These are phyloP conservation scores for Bombyx mandarina DNA, from an alignment of 1,140 invertebrate species.

Conservation along the genomic window DNA sequence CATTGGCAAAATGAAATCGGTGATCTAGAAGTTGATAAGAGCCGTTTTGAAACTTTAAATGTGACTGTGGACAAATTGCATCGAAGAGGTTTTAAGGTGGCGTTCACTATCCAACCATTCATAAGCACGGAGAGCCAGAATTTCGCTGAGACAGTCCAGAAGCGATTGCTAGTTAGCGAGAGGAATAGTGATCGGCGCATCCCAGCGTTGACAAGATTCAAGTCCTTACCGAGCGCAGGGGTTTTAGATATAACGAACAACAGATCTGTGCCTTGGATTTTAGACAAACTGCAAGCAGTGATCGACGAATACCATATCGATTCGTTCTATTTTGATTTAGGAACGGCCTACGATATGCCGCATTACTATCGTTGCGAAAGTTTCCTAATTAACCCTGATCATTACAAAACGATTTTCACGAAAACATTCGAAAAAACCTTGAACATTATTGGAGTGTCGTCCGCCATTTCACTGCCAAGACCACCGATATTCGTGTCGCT, in stretches of 20 bases:
- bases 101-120: conserved; percentile 87
- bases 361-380: conserved; percentile 85
- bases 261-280: conserved; percentile 83
- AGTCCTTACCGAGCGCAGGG: conserved; percentile 81
- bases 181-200: conserved; percentile 80
- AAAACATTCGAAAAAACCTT: conserved; percentile 76
- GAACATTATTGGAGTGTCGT: conserved; percentile 85
- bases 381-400: conserved; percentile 82
- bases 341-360: conserved; percentile 89
- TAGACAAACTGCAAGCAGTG: conserved; percentile 79
- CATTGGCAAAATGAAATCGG: conserved; percentile 88
- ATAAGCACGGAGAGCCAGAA: conserved; percentile 87
- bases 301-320: conserved; percentile 85
- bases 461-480: conserved; percentile 84
- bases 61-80: conserved; percentile 86
- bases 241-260: conserved; percentile 90
- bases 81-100: conserved; percentile 86
- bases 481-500: conserved; percentile 90
- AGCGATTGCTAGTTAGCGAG: conserved; percentile 79
- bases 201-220: conserved; percentile 83
- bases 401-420: conserved; percentile 83
- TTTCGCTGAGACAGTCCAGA: conserved; percentile 82
- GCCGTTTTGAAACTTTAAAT: conserved; percentile 81
- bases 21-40: conserved; percentile 81
- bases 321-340: conserved; percentile 92